Conservation (phyloP, 2,888 invertebrate species). For the Drosophila vallismaia region DNA sequence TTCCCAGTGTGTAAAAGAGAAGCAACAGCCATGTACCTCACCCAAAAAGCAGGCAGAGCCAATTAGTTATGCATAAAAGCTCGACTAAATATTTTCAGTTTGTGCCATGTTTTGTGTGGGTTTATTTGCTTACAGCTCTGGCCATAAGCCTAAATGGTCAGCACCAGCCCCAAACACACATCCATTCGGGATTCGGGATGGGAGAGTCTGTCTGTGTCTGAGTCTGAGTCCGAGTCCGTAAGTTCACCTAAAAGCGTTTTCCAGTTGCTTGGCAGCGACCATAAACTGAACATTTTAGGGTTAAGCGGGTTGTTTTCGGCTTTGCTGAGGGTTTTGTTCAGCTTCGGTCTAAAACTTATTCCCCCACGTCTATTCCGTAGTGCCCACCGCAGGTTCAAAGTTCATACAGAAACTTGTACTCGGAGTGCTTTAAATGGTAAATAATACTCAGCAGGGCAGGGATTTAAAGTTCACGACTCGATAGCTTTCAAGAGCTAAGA, state of each 20-base stretch:
- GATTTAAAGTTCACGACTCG: not conserved
- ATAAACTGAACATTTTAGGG: constrained; percentile 65
- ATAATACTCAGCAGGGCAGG: not conserved
- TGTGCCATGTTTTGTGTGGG: constrained; percentile 34
- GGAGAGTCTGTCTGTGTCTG: constrained; percentile 14
- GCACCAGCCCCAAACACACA: constrained; percentile 6
- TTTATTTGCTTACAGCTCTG: constrained; percentile 44
- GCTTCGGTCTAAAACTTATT: constrained; percentile 3
- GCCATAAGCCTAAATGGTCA: constrained; percentile 26
- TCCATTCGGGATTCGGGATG: not conserved
- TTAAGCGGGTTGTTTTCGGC: constrained; percentile 44
- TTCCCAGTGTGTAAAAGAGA: constrained; percentile 9
- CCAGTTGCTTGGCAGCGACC: constrained; percentile 45
- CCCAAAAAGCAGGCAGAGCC: constrained; percentile 42
- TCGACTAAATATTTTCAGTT: constrained; percentile 59
- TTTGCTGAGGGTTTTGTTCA: constrained; percentile 31
- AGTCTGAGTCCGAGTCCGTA: constrained; percentile 47
- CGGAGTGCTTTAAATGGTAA: constrained; percentile 18
- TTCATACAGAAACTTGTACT: not conserved
- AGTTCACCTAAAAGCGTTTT: constrained; percentile 57
- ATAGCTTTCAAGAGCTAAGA: not conserved
- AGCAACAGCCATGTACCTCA: constrained; percentile 10
- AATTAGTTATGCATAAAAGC: constrained; percentile 77
- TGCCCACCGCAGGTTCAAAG: constrained; percentile 3
- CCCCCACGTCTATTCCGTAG: not conserved